Evolutionary conservation across 1,140 invertebrate genomes (phyloP).

Genomic region (Ditylenchus dipsaci): DNA sequence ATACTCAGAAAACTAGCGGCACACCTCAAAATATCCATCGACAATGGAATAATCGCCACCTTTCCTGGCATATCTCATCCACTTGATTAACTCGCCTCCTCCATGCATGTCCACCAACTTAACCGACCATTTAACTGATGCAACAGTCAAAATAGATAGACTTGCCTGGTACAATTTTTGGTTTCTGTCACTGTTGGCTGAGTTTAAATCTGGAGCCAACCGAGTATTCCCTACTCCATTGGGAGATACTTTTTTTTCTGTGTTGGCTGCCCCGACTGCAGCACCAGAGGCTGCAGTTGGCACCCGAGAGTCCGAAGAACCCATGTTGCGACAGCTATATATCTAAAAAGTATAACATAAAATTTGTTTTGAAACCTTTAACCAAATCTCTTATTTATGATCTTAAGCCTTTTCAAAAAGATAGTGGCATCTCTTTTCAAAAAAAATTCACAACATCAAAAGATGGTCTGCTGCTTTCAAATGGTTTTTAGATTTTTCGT

Average conservation of each 20-base stretch:
- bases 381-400: too few species aligned
- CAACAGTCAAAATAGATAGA: not conserved
- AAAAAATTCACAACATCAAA: too few species aligned
- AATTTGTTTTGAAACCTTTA: too few species aligned
- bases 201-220: not conserved
- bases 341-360: too few species aligned
- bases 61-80: conserved; percentile 54
- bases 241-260: not conserved
- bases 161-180: not conserved
- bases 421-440: too few species aligned
- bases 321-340: not conserved
- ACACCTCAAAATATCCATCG: conserved; percentile 43
- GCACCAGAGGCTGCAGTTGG: not conserved
- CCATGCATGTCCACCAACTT: conserved; percentile 44
- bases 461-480: too few species aligned
- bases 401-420: too few species aligned
- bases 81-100: conserved; percentile 52
- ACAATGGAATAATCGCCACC: conserved; percentile 53
- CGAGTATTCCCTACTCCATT: not conserved
- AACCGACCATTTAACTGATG: not conserved
- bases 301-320: not conserved
- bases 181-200: not conserved
- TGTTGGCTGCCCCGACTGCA: not conserved
- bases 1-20: too few species aligned
- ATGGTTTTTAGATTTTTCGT: too few species aligned